phyloP scores from a whole-genome alignment of 35 echinoderm and acorn worm genomes.

The Holothuria glaberrima region DNA sequence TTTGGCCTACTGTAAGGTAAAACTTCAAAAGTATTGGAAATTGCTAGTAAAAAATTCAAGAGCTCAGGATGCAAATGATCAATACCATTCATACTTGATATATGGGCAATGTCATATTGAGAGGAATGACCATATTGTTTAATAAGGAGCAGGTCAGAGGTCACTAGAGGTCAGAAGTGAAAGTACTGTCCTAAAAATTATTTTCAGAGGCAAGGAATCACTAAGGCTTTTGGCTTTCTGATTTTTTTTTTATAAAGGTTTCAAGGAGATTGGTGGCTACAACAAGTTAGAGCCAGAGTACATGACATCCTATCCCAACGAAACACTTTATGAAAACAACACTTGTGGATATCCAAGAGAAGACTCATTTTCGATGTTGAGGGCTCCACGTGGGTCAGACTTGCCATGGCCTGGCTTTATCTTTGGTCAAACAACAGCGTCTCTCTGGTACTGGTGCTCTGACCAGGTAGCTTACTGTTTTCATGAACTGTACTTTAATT shows the following conservation, averaged over 20 bases:
- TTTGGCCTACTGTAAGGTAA: too few species aligned
- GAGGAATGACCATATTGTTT: too few species aligned
- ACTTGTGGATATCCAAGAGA: constrained; percentile 76
- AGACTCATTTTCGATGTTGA: constrained; percentile 84
- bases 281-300: constrained; percentile 66
- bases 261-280: constrained; percentile 79
- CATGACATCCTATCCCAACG: constrained; percentile 68
- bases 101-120: too few species aligned
- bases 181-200: background rate
- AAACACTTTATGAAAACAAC: constrained; percentile 60
- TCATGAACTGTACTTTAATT: too few species aligned
- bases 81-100: too few species aligned
- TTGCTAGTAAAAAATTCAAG: too few species aligned
- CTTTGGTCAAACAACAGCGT: constrained; percentile 89
- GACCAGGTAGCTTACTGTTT: constrained; percentile 75
- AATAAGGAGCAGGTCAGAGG: too few species aligned
- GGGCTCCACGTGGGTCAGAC: constrained; percentile 69
- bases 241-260: constrained; percentile 60
- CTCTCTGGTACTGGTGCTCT: constrained; percentile 91
- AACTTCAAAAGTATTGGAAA: too few species aligned
- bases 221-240: too few species aligned
- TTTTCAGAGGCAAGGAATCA: too few species aligned
- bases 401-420: constrained; percentile 96
- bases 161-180: background rate
- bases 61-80: too few species aligned